phyloP scores from a whole-genome alignment of 2,888 invertebrate species.

The Parapristionchus giblindavisi region DNA sequence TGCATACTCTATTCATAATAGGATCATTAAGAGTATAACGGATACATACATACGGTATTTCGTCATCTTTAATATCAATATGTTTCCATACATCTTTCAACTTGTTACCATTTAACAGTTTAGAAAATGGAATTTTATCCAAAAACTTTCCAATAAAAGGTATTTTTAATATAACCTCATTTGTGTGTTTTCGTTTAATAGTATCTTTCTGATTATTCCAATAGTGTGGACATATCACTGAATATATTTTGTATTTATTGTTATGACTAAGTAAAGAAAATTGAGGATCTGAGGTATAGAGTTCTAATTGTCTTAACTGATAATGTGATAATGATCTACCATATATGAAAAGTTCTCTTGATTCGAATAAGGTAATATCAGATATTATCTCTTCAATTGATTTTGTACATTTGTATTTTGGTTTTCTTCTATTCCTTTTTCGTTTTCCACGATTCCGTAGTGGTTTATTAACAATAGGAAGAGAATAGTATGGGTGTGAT shows the following conservation, averaged over 20 bases:
- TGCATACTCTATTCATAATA: neutral
- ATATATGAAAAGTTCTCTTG: conserved; percentile 4
- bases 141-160: neutral
- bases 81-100: neutral
- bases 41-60: neutral
- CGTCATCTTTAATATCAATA: neutral
- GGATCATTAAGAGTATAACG: neutral
- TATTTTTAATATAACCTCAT: neutral
- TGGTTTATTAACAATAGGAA: neutral
- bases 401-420: neutral
- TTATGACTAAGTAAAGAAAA: neutral
- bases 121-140: neutral
- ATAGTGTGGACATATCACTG: neutral
- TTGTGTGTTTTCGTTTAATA: neutral
- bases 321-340: conserved; percentile 11
- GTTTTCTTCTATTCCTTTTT: neutral
- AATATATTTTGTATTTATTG: neutral
- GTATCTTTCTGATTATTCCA: neutral
- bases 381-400: neutral
- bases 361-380: neutral
- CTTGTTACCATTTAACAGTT: neutral
- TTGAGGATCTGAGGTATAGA: neutral
- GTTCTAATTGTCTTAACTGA: neutral
- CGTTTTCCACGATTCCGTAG: no score
- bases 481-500: neutral